Evolutionary conservation across 2,797 vertebrate species (phyloP), one percentile per base, ranked within the genome.

Genomic region (Pangasius sanitwongsei): DNA sequence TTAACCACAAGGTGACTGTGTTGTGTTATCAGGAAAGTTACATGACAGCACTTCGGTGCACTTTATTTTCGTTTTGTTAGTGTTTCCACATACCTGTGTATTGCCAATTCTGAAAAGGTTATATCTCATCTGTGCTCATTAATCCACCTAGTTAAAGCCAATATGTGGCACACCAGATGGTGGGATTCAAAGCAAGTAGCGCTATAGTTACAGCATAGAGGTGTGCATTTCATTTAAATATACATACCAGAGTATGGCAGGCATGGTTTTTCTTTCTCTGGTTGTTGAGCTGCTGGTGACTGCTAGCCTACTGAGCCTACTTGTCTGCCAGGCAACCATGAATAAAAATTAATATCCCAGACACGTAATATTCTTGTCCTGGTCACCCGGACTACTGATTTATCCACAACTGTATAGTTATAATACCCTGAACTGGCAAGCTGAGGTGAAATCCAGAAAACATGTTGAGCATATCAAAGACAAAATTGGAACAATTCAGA

Each of bases 341-440:
- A 78, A 18, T n/a, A 50, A 53, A 78, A 78, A 78, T 78, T 78
- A 53, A 78, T 78, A 78, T 28, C 15, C 25, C 75, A 77, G 25
- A 77, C 74, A 78, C 48, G 28, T 78, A 53, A n/a, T 78, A 78
- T 50, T 53, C 25, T 53, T 50, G 48, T 77, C 74, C 48, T 50
- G 37, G 70, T 74, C 70, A 74, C 70, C 4, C 3, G 3, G 37
- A 74, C 37, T 74, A 18, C 74, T 50, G 74, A 77, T 77, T 77
- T 77, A 50, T 53, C 75, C 25, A n/a, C 44, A 25, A 0, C 25
- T 78, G 28, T 53, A 31, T 55, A 80, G 77, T 55, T 50, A 31
- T 80, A 55, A 78, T 53, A 78, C 28, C 75, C 53, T 57, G 53
- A 31, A 81, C 50, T 55, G 77, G 77, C n/a, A 57, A 34, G 50